Conservation (phyloP, 2,113 vertebrate species). For the Poicephalus meyeri region DNA sequence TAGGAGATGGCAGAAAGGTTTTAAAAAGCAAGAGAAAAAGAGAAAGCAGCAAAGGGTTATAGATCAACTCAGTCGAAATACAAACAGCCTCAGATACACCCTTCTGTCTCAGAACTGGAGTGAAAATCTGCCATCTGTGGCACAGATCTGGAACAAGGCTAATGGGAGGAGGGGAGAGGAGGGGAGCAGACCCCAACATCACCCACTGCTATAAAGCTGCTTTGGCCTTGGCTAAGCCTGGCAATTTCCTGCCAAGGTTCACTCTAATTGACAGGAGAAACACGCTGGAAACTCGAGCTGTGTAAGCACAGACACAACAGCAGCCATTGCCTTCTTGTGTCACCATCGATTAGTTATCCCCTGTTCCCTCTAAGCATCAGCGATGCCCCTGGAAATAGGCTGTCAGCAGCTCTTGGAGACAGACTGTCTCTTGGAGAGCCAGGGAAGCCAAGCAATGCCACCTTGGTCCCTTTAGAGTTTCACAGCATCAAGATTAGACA, state of each 20-base stretch:
- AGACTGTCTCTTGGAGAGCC: not conserved
- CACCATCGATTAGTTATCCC: not conserved
- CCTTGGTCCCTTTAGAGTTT: not conserved
- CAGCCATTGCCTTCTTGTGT: not conserved
- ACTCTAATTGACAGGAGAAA: not conserved
- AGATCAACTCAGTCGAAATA: slow-evolving; percentile 47
- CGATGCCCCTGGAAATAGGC: not conserved
- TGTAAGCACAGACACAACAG: not conserved
- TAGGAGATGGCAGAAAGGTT: slow-evolving; percentile 23
- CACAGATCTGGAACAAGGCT: not conserved
- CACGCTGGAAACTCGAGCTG: not conserved
- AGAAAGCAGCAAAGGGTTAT: slow-evolving; percentile 51
- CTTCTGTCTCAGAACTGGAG: slow-evolving; percentile 54
- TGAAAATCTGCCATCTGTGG: slow-evolving; percentile 76
- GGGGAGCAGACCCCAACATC: not conserved
- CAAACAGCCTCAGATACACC: slow-evolving; percentile 60
- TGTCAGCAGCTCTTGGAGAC: not conserved
- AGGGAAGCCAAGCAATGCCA: not conserved
- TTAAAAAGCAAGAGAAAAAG: slow-evolving; percentile 35
- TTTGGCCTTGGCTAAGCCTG: not conserved
- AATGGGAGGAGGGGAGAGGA: not conserved
- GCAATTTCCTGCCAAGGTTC: not conserved
- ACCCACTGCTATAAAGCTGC: not conserved
- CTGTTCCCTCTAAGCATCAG: not conserved
- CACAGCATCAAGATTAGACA: not conserved